phyloP scores from a whole-genome alignment of 1,140 invertebrate genomes.

The Macrocentrus cingulum region DNA sequence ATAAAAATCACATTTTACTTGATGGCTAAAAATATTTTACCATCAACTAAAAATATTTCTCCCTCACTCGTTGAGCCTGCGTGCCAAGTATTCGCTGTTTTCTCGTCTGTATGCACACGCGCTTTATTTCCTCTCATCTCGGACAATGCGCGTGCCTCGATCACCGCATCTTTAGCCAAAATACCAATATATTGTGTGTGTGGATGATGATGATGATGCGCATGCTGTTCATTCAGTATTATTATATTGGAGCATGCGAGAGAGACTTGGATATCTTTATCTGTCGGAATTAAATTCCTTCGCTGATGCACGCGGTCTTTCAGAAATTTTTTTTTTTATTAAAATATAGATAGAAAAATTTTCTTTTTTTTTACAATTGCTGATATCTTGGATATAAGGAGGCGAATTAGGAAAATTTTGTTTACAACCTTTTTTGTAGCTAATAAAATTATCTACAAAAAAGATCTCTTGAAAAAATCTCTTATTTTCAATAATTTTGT shows the following conservation, averaged over 20 bases:
- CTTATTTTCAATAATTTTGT: too few relatives aligned
- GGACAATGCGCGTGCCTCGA: slow-evolving; percentile 2
- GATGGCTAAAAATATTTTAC: not conserved
- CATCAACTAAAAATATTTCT: slow-evolving; percentile 1
- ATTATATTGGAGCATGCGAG: slow-evolving; percentile 7
- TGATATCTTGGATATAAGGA: too few relatives aligned
- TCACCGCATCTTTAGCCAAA: not conserved
- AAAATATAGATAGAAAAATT: too few relatives aligned
- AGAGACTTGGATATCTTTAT: slow-evolving; percentile 3
- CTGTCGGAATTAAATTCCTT: slow-evolving; percentile 12
- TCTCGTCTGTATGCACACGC: slow-evolving; percentile 2
- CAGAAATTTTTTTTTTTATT: too few relatives aligned
- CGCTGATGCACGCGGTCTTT: too few relatives aligned
- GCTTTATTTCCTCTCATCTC: not conserved
- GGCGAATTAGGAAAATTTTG: too few relatives aligned
- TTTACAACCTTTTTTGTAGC: too few relatives aligned
- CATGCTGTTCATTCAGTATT: slow-evolving; percentile 20
- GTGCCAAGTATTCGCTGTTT: slow-evolving; percentile 20
- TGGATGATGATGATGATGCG: too few relatives aligned
- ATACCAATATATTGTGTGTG: slow-evolving; percentile 9
- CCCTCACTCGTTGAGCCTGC: slow-evolving; percentile 2
- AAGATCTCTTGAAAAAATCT: too few relatives aligned
- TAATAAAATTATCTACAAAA: too few relatives aligned
- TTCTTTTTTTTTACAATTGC: too few relatives aligned
- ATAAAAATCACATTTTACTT: not conserved